Evolutionary conservation across 1,140 invertebrate species (phyloP).

Genomic region (Rhyzopertha dominica): DNA sequence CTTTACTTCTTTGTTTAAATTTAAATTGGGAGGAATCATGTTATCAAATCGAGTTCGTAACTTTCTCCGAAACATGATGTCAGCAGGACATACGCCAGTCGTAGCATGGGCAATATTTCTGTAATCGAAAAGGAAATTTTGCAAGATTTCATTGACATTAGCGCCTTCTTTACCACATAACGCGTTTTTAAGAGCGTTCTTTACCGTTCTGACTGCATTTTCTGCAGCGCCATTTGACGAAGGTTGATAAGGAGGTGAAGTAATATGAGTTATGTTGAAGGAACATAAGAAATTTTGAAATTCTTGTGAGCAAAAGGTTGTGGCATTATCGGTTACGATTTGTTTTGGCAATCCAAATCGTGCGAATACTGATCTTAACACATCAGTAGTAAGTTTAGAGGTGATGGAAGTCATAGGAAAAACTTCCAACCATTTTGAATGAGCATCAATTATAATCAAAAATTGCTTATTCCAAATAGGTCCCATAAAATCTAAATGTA

Average conservation of each 20-base stretch:
- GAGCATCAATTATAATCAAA: conserved; percentile 14
- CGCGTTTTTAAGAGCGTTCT: conserved; percentile 37
- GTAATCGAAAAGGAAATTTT: conserved; percentile 28
- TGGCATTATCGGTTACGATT: conserved; percentile 39
- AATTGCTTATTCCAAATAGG: conserved; percentile 11
- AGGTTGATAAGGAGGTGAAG: conserved; percentile 38
- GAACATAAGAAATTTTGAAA: conserved; percentile 34
- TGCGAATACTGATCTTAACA: conserved; percentile 7
- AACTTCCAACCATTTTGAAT: conserved; percentile 12
- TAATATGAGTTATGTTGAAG: conserved; percentile 35
- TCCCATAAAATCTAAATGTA: conserved; percentile 16
- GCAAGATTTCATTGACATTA: conserved; percentile 3
- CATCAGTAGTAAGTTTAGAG: conserved; percentile 4
- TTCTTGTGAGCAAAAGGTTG: conserved; percentile 29
- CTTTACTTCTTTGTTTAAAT: too few species aligned
- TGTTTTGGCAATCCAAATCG: conserved; percentile 36
- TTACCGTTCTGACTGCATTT: conserved; percentile 43
- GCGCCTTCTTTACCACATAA: conserved; percentile 7
- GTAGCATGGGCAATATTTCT: conserved; percentile 24
- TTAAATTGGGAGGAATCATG: too few species aligned
- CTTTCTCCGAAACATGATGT: conserved; percentile 23
- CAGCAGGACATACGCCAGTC: conserved; percentile 20
- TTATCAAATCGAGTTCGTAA: conserved; percentile 23
- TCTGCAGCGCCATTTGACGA: conserved; percentile 43
- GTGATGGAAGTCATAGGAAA: conserved; percentile 10